These are phyloP conservation scores for Dipus sagitta DNA, from an alignment of 2,797 vertebrate genomes.

Conservation along the genomic window DNA sequence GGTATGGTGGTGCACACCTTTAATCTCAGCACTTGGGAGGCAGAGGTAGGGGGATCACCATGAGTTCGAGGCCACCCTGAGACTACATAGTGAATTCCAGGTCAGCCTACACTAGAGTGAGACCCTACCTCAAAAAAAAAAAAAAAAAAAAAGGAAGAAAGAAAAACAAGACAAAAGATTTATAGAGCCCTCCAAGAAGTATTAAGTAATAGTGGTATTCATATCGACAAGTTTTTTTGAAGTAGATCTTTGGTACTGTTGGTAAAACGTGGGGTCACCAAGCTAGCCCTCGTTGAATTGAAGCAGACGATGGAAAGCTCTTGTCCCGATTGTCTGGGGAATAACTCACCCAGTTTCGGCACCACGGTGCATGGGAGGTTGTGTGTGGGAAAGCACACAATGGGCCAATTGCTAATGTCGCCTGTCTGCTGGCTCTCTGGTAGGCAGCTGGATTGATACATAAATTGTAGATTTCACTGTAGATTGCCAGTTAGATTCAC, in stretches of 20 bases:
- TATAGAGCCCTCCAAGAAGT: constrained; percentile 10
- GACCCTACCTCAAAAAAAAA: too few relatives aligned
- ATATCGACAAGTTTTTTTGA: not conserved
- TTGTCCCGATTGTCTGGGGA: not conserved
- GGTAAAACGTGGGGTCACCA: not conserved
- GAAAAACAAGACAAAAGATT: not conserved
- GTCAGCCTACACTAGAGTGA: too few relatives aligned
- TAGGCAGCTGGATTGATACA: constrained; percentile 70
- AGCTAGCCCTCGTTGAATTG: constrained; percentile 5
- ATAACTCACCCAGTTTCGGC: constrained; percentile 39
- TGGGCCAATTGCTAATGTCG: constrained; percentile 79
- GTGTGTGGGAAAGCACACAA: constrained; percentile 67
- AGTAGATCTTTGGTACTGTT: not conserved
- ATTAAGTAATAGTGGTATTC: constrained; percentile 32
- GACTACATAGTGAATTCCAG: too few relatives aligned
- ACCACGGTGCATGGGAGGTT: not conserved
- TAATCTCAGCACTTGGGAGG: too few relatives aligned
- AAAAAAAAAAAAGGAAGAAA: too few relatives aligned
- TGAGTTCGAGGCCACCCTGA: too few relatives aligned
- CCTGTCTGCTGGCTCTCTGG: constrained; percentile 68
- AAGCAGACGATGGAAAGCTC: constrained; percentile 5
- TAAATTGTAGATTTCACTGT: constrained; percentile 70
- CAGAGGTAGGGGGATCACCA: too few relatives aligned
- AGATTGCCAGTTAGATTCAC: constrained; percentile 47
- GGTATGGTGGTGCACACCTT: too few relatives aligned